A percentile compares a stretch with the other conserved stretches of the same genome.
Evolutionary conservation across 2,888 invertebrate species (phyloP).

Genomic region (Eupithecia dodoneata): DNA sequence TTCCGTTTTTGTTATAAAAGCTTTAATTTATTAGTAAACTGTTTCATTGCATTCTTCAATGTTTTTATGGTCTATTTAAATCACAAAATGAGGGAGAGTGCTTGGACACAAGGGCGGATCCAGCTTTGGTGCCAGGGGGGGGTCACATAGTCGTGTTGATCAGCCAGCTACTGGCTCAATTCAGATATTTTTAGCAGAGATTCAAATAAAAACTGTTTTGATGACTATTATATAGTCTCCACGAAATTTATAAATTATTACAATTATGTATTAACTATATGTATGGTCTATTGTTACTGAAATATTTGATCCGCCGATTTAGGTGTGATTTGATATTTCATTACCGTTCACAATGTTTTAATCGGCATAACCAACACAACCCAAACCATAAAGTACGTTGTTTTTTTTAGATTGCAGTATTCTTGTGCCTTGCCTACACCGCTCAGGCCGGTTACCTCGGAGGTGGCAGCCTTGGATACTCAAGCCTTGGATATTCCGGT

Average conservation of each 20-base stretch:
- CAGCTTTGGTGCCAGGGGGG: too few species aligned
- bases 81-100: too few species aligned
- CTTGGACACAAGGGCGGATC: too few species aligned
- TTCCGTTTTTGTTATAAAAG: not conserved
- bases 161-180: not conserved
- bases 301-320: too few species aligned
- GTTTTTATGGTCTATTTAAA: not conserved
- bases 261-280: too few species aligned
- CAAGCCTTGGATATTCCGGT: slow-evolving; percentile 45
- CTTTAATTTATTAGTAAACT: not conserved
- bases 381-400: not conserved
- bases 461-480: slow-evolving; percentile 27
- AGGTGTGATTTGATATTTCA: too few species aligned
- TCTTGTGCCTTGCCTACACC: slow-evolving; percentile 61
- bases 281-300: too few species aligned
- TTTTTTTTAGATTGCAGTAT: slow-evolving; percentile 52
- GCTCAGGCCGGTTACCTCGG: slow-evolving; percentile 60
- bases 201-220: not conserved
- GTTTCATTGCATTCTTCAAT: not conserved
- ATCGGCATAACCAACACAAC: not conserved
- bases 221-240: not conserved
- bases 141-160: too few species aligned
- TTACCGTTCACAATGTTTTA: too few species aligned
- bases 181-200: not conserved
- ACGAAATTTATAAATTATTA: not conserved